Evolutionary conservation across 2,888 invertebrate genomes (phyloP).

Genomic region (Pseudolycoriella hygida): DNA sequence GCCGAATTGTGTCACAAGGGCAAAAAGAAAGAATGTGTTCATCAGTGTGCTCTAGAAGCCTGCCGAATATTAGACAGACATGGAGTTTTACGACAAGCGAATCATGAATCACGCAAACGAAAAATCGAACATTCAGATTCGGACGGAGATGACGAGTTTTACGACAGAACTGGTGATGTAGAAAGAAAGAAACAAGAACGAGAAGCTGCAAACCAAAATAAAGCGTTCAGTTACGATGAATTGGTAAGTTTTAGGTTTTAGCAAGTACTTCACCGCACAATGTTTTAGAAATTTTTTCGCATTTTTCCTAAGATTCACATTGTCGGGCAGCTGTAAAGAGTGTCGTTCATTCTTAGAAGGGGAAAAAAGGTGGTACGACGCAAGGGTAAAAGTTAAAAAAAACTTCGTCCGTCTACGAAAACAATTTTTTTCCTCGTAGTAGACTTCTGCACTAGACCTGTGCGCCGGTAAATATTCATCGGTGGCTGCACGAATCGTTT

Average conservation of each 20-base stretch:
- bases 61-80: conserved; percentile 79
- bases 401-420: too few species aligned
- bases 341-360: too few species aligned
- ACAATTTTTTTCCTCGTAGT: too few species aligned
- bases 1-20: conserved; percentile 80
- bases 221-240: conserved; percentile 42
- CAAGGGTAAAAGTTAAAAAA: too few species aligned
- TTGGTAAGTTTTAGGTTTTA: conserved; percentile 31
- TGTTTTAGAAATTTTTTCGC: too few species aligned
- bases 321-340: too few species aligned
- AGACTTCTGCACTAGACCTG: too few species aligned
- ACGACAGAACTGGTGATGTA: conserved; percentile 86
- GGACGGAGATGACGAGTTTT: conserved; percentile 89
- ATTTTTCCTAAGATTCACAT: too few species aligned
- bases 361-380: too few species aligned
- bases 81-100: conserved; percentile 70
- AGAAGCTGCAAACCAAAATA: conserved; percentile 14
- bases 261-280: too few species aligned
- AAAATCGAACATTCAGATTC: conserved; percentile 65
- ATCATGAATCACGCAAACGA: conserved; percentile 63
- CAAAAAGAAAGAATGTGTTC: conserved; percentile 85
- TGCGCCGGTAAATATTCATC: too few species aligned
- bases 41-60: conserved; percentile 88
- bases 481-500: too few species aligned
- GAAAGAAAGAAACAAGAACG: conserved; percentile 69